Base-by-base conservation (phyloP, 2,113 vertebrate species). In the Engystomops pustulosus region DNA sequence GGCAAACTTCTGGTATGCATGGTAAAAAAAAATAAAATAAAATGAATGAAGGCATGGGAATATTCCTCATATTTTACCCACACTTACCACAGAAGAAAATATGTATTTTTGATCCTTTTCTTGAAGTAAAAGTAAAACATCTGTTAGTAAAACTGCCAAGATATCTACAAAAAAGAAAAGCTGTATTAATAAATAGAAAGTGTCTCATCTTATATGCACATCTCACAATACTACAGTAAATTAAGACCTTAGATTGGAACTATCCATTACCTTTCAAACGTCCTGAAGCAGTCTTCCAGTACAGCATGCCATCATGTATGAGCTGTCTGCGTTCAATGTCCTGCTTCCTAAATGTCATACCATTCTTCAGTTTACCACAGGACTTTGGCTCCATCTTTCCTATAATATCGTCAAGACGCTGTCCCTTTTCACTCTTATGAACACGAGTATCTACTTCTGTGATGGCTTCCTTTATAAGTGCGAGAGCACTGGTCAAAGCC, bases 51-150 rank as follows among this genome's bases (percentile, higher is more conserved):
- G n/a, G n/a, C n/a, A n/a, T n/a, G n/a, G n/a, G n/a, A n/a, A n/a
- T n/a, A n/a, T 17, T 17, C n/a, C 6, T 47, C 8, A n/a, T 6
- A 17, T 18, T 32, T 53, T 2, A 32, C 11, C 0, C 10, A 12
- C 25, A 94, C 96, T 65, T 87, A 99, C 98, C 95, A 98, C 95
- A 0, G 96, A 93, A 1, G 97, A 96, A 87, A 99, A 99, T 0
- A 90, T 87, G 0, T 96, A 97, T 91, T 95, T 95, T 91, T 99
- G 98, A 87, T 99, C 98, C 88, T 99, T 99, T 72, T 99, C 98
- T 90, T 99, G 98, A 2, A 99, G 89, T 32, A 99, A 89, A 76
- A 99, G 78, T 36, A 99, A 90, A 17, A 97, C 95, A 10, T 99
- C 98, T 0, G 94, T 95, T 71, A 99, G 89, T 49, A 99, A 93